Percentiles rank a stretch among this genome's conserved stretches.
phyloP scores from a whole-genome alignment of 2,113 vertebrate genomes.

The Nematolebias whitei region DNA sequence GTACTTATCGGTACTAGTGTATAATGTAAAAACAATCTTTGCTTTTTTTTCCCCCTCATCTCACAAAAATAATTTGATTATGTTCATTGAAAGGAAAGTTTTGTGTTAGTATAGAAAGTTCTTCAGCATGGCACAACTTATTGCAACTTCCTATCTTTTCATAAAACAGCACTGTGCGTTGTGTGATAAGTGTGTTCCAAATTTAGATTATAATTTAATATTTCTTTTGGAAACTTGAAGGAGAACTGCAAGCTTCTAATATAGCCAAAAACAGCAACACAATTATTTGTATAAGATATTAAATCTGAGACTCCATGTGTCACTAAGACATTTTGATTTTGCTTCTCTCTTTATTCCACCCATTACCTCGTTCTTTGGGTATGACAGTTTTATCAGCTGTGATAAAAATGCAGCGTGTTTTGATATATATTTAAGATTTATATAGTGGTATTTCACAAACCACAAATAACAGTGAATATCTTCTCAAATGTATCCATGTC shows the following conservation, averaged over 20 bases:
- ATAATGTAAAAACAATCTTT: constrained; percentile 5
- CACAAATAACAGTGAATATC: too few relatives aligned
- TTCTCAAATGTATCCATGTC: too few relatives aligned
- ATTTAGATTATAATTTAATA: constrained; percentile 51
- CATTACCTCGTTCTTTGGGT: neutral
- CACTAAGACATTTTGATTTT: constrained; percentile 18
- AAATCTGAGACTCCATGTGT: constrained; percentile 26
- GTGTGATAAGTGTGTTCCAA: constrained; percentile 21
- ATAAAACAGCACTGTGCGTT: constrained; percentile 27
- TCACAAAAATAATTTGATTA: constrained; percentile 34
- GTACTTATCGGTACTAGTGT: constrained; percentile 43
- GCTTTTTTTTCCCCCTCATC: constrained; percentile 24
- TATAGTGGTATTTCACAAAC: too few relatives aligned
- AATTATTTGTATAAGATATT: constrained; percentile 53
- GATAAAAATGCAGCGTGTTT: constrained; percentile 3
- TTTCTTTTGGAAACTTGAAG: constrained; percentile 32
- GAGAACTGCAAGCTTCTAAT: constrained; percentile 13
- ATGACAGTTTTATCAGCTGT: neutral
- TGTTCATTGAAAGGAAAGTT: constrained; percentile 44
- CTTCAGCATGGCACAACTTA: constrained; percentile 15
- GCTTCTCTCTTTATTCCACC: constrained; percentile 14
- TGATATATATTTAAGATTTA: neutral
- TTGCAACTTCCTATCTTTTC: constrained; percentile 17
- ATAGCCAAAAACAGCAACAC: constrained; percentile 37
- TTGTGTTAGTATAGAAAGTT: constrained; percentile 40